Evolutionary conservation across 2,888 invertebrate species (phyloP).

Genomic region (Amphipoea oculea): DNA sequence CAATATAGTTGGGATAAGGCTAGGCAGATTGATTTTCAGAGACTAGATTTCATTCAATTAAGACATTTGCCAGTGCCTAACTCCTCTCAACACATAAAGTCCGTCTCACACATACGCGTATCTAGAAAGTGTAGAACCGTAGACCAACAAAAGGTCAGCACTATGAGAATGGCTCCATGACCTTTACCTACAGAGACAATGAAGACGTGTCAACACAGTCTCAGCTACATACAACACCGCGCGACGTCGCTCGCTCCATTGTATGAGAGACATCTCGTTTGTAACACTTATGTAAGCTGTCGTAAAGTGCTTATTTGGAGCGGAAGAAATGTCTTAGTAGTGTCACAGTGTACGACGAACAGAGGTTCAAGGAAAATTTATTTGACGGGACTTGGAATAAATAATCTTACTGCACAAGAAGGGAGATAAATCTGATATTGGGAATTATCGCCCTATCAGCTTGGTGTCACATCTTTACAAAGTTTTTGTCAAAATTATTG

Average conservation of each 20-base stretch:
- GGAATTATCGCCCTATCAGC: too few species aligned
- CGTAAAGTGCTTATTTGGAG: conserved; percentile 51
- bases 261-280: conserved; percentile 41
- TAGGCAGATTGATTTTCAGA: background rate
- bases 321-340: conserved; percentile 30
- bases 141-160: conserved; percentile 29
- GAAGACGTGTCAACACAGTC: conserved; percentile 47
- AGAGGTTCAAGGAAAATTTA: background rate
- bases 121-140: conserved; percentile 39
- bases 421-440: too few species aligned
- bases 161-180: conserved; percentile 32
- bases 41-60: background rate
- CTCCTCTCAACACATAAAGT: background rate
- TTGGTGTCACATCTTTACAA: too few species aligned
- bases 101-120: conserved; percentile 24
- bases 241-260: conserved; percentile 32
- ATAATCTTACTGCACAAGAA: too few species aligned
- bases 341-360: background rate
- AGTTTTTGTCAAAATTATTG: too few species aligned
- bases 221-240: conserved; percentile 15
- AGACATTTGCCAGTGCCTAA: background rate
- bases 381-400: background rate
- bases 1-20: background rate
- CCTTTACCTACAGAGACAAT: conserved; percentile 61
- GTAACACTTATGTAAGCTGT: conserved; percentile 44